phyloP scores from a whole-genome alignment of 2,888 invertebrate species.

The Ametastegia equiseti region DNA sequence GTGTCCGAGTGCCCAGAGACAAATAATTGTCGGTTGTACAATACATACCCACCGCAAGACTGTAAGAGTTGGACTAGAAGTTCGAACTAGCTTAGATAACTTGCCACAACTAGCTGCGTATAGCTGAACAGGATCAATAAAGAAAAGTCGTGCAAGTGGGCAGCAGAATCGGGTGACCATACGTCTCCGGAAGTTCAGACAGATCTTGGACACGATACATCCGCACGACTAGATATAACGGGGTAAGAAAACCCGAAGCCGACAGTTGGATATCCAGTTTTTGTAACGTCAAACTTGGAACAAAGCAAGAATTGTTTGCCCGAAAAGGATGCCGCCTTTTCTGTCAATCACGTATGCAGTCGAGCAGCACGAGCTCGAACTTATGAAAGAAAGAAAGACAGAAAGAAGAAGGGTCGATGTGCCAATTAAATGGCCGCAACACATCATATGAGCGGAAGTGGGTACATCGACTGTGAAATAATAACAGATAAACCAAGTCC shows the following conservation, averaged over 20 bases:
- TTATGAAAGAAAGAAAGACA: constrained; percentile 15
- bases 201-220: constrained; percentile 15
- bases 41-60: constrained; percentile 15
- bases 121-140: constrained; percentile 7
- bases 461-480: background rate
- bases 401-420: constrained; percentile 18
- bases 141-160: background rate
- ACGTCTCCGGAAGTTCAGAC: constrained; percentile 16
- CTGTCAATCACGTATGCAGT: constrained; percentile 14
- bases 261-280: constrained; percentile 15
- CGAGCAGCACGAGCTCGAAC: background rate
- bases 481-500: constrained; percentile 9
- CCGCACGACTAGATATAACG: background rate
- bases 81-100: background rate
- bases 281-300: constrained; percentile 32
- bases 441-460: background rate
- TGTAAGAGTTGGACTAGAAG: background rate
- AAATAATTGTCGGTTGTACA: constrained; percentile 24
- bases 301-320: constrained; percentile 29
- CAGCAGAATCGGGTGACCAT: background rate
- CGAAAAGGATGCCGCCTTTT: background rate
- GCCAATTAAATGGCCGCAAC: constrained; percentile 6
- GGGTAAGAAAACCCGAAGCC: background rate
- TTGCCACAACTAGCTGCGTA: background rate
- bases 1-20: constrained; percentile 10